Evolutionary conservation across 30 jellyfish, hydroid and myxozoan species (phyloP).

Genomic region (Turritopsis rubra): DNA sequence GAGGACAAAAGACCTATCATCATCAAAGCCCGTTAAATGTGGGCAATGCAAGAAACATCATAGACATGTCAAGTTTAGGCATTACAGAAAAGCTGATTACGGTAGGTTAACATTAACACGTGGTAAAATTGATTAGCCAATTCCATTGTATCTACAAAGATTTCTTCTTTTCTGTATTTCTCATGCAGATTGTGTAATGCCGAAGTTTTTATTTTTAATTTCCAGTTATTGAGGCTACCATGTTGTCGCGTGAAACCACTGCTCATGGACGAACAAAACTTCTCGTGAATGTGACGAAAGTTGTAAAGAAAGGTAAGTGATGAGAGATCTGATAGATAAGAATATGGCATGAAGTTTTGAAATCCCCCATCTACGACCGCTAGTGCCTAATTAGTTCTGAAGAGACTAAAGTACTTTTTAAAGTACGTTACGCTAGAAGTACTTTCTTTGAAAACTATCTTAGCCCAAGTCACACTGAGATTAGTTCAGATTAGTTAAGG

Average conservation of each 20-base stretch:
- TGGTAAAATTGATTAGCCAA: background rate
- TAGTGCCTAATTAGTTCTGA: no score
- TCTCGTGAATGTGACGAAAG: constrained; percentile 31
- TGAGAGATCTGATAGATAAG: no score
- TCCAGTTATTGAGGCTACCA: constrained; percentile 53
- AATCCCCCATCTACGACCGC: no score
- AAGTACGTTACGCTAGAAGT: no score
- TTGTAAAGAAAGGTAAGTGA: constrained; percentile 41
- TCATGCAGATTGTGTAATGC: background rate
- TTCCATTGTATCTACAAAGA: background rate
- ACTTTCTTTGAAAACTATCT: no score
- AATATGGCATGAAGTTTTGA: no score
- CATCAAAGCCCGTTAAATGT: background rate
- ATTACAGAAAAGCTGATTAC: constrained; percentile 23
- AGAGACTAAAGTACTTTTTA: no score
- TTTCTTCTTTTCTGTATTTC: background rate
- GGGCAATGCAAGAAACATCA: background rate
- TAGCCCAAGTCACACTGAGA: no score
- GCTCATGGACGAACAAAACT: constrained; percentile 59
- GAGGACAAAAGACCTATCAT: background rate
- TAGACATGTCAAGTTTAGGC: background rate
- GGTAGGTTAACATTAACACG: background rate
- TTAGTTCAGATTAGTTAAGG: no score
- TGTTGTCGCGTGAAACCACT: constrained; percentile 56
- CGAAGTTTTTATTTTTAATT: background rate